phyloP scores from a whole-genome alignment of 2,888 invertebrate genomes.

The Halictus quadricinctus region DNA sequence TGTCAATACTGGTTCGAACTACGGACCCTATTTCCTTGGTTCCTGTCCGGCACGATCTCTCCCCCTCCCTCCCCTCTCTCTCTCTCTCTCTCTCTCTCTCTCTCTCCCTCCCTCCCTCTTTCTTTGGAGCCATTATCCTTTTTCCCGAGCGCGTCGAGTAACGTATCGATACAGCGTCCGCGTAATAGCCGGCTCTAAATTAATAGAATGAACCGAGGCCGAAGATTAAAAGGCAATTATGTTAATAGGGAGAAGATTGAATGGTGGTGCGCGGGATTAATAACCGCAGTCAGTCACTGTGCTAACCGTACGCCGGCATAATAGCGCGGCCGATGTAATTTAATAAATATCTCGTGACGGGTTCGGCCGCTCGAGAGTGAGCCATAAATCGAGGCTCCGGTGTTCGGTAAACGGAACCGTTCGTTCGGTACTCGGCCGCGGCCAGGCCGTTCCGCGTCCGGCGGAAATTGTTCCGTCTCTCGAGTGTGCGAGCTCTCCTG shows the following conservation, averaged over 20 bases:
- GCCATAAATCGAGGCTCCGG: conserved; percentile 25
- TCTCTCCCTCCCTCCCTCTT: no score
- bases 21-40: background rate
- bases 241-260: conserved; percentile 54
- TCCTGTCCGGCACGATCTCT: background rate
- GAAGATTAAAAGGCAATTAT: conserved; percentile 52
- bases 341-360: conserved; percentile 46
- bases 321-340: conserved; percentile 40
- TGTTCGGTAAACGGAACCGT: conserved; percentile 20
- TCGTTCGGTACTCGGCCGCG: background rate
- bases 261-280: conserved; percentile 40
- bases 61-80: accelerated
- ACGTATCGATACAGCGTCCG: conserved; percentile 16
- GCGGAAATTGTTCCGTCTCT: conserved; percentile 44
- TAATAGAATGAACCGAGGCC: conserved; percentile 28
- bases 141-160: conserved; percentile 5
- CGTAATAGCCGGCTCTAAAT: conserved; percentile 16
- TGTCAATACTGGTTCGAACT: background rate
- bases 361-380: conserved; percentile 26
- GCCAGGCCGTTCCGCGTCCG: conserved; percentile 13
- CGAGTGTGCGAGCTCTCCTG: conserved; percentile 8
- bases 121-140: background rate
- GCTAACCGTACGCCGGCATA: conserved; percentile 24
- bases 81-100: no score
- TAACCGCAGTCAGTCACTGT: conserved; percentile 40